These are phyloP conservation scores for Okamejei kenojei DNA, from an alignment of 2,797 vertebrate species.

Conservation along the genomic window DNA sequence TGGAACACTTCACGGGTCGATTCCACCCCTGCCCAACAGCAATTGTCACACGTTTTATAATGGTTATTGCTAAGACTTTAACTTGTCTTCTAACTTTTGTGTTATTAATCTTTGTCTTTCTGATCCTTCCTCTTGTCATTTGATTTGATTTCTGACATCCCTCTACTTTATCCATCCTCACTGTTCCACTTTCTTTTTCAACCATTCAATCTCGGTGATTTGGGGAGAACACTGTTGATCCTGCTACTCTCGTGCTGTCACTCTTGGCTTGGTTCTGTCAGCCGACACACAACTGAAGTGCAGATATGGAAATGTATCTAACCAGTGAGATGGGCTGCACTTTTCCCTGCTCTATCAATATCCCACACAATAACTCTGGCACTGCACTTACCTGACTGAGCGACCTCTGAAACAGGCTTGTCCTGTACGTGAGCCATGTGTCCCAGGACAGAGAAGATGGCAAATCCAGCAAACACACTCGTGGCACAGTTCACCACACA, in stretches of 20 bases:
- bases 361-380: not conserved
- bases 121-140: not conserved
- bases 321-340: not conserved
- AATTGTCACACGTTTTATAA: not conserved
- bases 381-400: constrained; percentile 70
- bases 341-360: not conserved
- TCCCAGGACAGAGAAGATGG: constrained; percentile 89
- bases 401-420: constrained; percentile 72
- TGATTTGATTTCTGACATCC: not conserved
- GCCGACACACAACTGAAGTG: not conserved
- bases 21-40: too few species aligned
- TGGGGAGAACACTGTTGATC: not conserved
- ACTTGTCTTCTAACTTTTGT: not conserved
- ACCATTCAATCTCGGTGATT: not conserved
- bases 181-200: not conserved
- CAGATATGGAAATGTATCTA: not conserved
- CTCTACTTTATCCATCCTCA: not conserved
- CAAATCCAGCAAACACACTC: constrained; percentile 83
- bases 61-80: not conserved
- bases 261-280: not conserved
- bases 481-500: constrained; percentile 77
- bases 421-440: constrained; percentile 79
- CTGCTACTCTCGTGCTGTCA: not conserved
- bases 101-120: not conserved
- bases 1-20: too few species aligned